Percentiles rank a stretch among this genome's conserved stretches.
Evolutionary conservation across 2,113 vertebrate species (phyloP).

Genomic region (Naja naja): DNA sequence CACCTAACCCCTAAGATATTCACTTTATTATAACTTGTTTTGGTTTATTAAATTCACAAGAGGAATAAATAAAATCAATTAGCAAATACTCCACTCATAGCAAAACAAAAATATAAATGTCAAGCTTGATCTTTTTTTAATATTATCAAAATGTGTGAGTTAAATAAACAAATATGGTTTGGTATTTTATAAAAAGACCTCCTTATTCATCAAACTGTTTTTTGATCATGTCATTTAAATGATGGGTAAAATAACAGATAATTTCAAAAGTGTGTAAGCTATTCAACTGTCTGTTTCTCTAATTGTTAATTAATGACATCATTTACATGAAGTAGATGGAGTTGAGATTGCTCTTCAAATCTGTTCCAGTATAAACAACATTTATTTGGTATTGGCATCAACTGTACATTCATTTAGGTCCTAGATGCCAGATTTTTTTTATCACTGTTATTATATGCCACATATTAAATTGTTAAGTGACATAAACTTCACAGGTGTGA

Average conservation of each 20-base stretch:
- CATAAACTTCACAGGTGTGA: neutral
- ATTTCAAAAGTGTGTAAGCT: neutral
- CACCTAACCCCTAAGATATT: neutral
- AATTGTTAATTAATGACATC: constrained; percentile 52
- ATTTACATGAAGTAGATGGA: constrained; percentile 11
- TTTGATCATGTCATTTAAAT: constrained; percentile 1
- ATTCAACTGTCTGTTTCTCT: neutral
- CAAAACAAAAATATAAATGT: neutral
- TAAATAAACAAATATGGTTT: neutral
- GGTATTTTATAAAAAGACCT: neutral
- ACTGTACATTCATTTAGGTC: constrained; percentile 15
- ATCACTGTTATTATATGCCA: neutral
- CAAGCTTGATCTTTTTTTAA: neutral
- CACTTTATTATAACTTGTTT: neutral
- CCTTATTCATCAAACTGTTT: neutral
- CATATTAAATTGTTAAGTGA: constrained; percentile 33
- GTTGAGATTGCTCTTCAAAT: constrained; percentile 39
- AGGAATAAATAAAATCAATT: neutral
- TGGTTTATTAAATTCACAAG: neutral
- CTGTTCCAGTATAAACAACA: constrained; percentile 30
- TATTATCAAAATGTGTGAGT: neutral
- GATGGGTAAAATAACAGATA: constrained; percentile 24
- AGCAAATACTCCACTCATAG: neutral
- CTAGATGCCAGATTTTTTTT: constrained; percentile 13
- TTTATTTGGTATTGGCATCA: neutral